Conservation (phyloP, 2,888 invertebrate species). For the Horisme vitalbata region DNA sequence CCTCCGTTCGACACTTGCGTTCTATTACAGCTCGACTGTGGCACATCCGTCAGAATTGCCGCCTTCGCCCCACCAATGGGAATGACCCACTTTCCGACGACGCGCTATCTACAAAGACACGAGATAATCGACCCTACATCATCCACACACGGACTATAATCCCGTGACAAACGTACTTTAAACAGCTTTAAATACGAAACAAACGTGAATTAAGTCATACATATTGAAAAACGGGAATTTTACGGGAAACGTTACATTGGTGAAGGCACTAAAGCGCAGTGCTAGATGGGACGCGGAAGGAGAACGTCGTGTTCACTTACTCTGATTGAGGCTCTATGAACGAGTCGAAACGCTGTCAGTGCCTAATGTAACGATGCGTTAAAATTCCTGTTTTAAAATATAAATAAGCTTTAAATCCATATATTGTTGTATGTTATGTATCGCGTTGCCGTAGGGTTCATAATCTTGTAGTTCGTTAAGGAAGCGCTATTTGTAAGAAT, state of each 20-base stretch:
- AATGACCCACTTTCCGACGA: slow-evolving; percentile 86
- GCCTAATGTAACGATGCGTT: slow-evolving; percentile 20
- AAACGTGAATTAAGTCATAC: too few species aligned
- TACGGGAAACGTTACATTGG: too few species aligned
- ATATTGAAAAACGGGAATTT: too few species aligned
- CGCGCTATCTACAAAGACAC: slow-evolving; percentile 59
- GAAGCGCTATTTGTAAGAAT: slow-evolving; percentile 8
- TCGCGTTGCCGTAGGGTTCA: slow-evolving; percentile 16
- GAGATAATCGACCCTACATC: slow-evolving; percentile 42
- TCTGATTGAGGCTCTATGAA: too few species aligned
- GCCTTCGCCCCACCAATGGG: slow-evolving; percentile 99
- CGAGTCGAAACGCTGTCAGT: too few species aligned
- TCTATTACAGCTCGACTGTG: slow-evolving; percentile 93
- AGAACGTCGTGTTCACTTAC: too few species aligned
- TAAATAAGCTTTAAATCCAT: too few species aligned
- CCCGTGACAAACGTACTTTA: too few species aligned
- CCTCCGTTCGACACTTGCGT: slow-evolving; percentile 36
- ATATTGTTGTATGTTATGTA: slow-evolving; percentile 6
- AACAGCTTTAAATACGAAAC: background rate
- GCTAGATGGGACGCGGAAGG: too few species aligned
- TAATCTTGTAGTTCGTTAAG: slow-evolving; percentile 12
- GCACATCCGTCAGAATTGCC: slow-evolving; percentile 99
- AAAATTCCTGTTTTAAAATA: slow-evolving; percentile 7
- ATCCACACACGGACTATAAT: slow-evolving; percentile 1
- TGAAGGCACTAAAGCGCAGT: too few species aligned